Percentiles rank a stretch among this genome's conserved stretches.
Conservation (phyloP, 1,140 invertebrate genomes). For the Bombus difficillimus region DNA sequence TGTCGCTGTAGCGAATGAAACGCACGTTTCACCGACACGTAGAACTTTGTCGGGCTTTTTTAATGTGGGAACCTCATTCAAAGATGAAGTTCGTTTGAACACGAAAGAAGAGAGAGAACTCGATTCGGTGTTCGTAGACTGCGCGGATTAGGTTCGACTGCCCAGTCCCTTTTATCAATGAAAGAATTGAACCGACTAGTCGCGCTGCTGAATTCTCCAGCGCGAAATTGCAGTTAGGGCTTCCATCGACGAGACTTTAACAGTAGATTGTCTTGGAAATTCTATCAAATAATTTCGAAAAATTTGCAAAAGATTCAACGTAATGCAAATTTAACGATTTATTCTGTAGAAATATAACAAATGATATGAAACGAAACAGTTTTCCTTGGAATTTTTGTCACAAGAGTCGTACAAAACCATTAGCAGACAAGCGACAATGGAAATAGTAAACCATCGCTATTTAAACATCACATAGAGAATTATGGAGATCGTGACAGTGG, state of each 20-base stretch:
- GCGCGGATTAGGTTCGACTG: neutral
- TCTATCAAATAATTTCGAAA: neutral
- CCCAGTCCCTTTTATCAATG: neutral
- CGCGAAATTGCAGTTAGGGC: neutral
- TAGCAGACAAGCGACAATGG: neutral
- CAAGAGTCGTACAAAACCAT: neutral
- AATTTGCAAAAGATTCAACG: neutral
- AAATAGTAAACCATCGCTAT: too few relatives aligned
- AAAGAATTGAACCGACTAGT: neutral
- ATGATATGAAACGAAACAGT: neutral
- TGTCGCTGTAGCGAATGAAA: neutral
- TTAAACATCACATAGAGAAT: neutral
- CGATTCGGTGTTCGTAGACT: neutral
- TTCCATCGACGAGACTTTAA: neutral
- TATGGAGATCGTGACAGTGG: too few relatives aligned
- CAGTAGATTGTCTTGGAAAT: neutral
- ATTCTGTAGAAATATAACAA: neutral
- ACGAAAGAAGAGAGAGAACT: too few relatives aligned
- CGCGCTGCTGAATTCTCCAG: neutral
- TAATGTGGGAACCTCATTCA: neutral
- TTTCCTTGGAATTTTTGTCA: neutral
- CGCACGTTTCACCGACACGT: neutral
- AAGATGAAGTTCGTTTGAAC: neutral
- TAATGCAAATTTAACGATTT: neutral
- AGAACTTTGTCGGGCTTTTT: constrained; percentile 8